Conservation (phyloP, 92 coral and sea anemone genomes). For the Zoanthus sansibaricus region DNA sequence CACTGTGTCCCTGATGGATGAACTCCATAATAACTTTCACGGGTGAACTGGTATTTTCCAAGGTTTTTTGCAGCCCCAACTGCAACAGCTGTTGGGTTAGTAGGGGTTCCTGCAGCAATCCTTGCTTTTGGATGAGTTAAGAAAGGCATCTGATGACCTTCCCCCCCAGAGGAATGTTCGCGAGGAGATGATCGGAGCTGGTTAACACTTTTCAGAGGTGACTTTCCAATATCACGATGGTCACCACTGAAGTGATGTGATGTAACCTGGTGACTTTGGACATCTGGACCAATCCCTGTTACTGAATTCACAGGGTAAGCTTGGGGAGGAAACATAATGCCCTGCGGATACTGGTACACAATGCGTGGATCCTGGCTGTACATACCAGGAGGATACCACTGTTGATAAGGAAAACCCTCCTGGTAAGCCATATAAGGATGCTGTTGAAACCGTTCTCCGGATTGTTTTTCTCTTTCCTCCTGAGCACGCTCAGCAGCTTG, state of each 20-base stretch:
- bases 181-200: conserved; percentile 66
- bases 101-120: conserved; percentile 76
- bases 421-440: conserved; percentile 69
- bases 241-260: conserved; percentile 60
- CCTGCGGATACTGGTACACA: conserved; percentile 71
- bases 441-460: conserved; percentile 73
- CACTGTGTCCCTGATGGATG: conserved; percentile 96
- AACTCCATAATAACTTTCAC: conserved; percentile 80
- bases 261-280: conserved; percentile 64
- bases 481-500: conserved; percentile 88
- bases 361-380: conserved; percentile 80
- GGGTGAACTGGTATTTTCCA: conserved; percentile 71
- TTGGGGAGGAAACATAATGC: conserved; percentile 67
- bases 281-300: conserved; percentile 64
- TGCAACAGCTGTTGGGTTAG: conserved; percentile 96
- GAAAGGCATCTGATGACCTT: conserved; percentile 57
- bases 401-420: conserved; percentile 71
- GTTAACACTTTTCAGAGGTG: conserved; percentile 48
- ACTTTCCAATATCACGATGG: conserved; percentile 62
- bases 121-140: conserved; percentile 54
- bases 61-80: conserved; percentile 88
- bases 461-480: conserved; percentile 66
- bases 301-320: conserved; percentile 75
- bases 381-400: conserved; percentile 80
- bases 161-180: conserved; percentile 56